A percentile compares a stretch with the other conserved stretches of the same genome.
These are phyloP conservation scores for Pogonus chalceus DNA, from an alignment of 1,140 invertebrate genomes.

Conservation along the genomic window DNA sequence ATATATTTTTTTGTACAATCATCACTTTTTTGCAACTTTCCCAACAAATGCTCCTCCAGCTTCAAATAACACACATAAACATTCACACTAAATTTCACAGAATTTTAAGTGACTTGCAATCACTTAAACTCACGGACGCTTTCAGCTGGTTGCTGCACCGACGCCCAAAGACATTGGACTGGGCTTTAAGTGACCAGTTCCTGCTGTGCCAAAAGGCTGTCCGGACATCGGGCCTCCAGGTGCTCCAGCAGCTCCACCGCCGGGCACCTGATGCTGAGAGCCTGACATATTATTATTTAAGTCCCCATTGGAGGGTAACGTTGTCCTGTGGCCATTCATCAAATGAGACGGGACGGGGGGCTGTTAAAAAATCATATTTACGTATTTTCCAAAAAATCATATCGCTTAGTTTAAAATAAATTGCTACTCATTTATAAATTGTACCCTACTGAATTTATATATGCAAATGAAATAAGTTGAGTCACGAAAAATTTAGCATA, in stretches of 20 bases:
- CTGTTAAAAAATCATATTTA: constrained; percentile 23
- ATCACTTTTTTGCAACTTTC: no score
- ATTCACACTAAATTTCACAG: no score
- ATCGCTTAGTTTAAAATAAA: background rate
- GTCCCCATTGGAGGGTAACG: constrained; percentile 30
- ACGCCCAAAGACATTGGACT: constrained; percentile 30
- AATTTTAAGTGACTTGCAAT: no score
- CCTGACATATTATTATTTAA: constrained; percentile 34
- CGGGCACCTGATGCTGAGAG: constrained; percentile 24
- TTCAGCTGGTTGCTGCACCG: constrained; percentile 35
- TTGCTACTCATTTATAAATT: no score
- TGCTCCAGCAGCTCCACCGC: background rate
- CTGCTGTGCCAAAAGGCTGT: constrained; percentile 24
- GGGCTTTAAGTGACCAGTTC: constrained; percentile 29
- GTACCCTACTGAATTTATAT: no score
- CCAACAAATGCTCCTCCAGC: no score
- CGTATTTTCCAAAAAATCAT: background rate
- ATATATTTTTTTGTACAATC: no score
- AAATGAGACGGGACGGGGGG: constrained; percentile 30
- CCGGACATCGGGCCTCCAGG: constrained; percentile 25
- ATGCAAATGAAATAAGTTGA: no score
- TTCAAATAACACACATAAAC: no score
- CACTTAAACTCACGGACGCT: background rate
- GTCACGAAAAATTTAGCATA: no score
- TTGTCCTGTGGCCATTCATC: constrained; percentile 31